Evolutionary conservation across 2,888 invertebrate species (phyloP), one percentile per base, ranked within the genome.

Genomic region (Lithophane semibrunnea): DNA sequence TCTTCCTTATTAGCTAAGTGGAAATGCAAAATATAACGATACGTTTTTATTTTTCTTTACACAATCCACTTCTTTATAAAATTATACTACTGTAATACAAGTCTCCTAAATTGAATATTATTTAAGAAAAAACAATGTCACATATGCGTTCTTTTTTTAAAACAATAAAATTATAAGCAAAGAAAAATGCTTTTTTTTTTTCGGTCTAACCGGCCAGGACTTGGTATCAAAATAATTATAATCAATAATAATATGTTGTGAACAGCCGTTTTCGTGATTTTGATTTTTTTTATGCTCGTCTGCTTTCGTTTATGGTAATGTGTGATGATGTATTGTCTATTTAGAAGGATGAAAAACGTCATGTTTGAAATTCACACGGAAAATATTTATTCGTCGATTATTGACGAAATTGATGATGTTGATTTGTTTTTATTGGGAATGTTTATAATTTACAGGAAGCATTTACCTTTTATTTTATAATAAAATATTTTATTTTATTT

Each of bases 121-220:
- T 3, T 5, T 8, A 18, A 29, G 37, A 49, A 47, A n/a, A 44
- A 58, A 47, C 2, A 74, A 21, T n/a, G 12, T 21, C 21, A 12
- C 21, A 12, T 10, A 13, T 18, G 47, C 18, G 72, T 77, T 80
- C 80, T 56, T 29, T 49, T 80, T 78, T 61, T 54, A 18, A 77
- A 77, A 52, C 1, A 44, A 56, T 4, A 29, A 60, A 29, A n/a
- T 49, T 42, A 2, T 37, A 21, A 21, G 9, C 16, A 68, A 56
- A 37, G 10, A 16, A 18, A n/a, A 37, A 56, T 16, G 7, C n/a
- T n/a, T 29, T 21, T 52, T 37, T 49, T 54, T 47, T 71, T 79
- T 8, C 24, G 49, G 4, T 29, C 2, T 18, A n/a, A 2, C 16
- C 18, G 13, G 29, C 7, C 42, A 29, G 13, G 10, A 21, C 9